These are phyloP conservation scores for Odontomachus brunneus DNA, from an alignment of 1,140 invertebrate species.

Conservation along the genomic window DNA sequence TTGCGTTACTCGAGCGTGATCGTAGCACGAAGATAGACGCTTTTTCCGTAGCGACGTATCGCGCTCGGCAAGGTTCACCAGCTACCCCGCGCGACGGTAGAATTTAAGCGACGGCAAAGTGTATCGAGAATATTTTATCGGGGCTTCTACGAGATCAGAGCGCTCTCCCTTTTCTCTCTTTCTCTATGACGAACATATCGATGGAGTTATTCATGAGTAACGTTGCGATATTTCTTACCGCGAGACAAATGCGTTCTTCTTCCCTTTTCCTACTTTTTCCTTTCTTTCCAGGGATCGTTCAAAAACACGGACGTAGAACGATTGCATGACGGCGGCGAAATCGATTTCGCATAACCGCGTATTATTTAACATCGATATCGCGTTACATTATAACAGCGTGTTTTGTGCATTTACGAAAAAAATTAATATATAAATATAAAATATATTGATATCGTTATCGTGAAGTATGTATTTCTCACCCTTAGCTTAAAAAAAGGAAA, in stretches of 20 bases:
- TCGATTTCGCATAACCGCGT: not conserved
- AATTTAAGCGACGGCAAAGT: conserved; percentile 52
- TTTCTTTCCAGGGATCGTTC: not conserved
- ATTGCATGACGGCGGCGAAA: too few species aligned
- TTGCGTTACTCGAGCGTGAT: conserved; percentile 48
- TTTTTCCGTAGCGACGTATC: conserved; percentile 45
- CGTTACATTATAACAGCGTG: not conserved
- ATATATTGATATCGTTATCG: too few species aligned
- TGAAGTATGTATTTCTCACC: too few species aligned
- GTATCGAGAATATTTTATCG: conserved; percentile 41
- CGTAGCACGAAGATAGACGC: conserved; percentile 36
- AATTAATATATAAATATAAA: too few species aligned
- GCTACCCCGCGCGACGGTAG: not conserved
- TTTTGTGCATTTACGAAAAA: too few species aligned
- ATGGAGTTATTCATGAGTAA: conserved; percentile 40
- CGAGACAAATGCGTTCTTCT: not conserved
- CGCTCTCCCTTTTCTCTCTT: too few species aligned
- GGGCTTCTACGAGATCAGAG: conserved; percentile 44
- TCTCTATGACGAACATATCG: conserved; percentile 34
- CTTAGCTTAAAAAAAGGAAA: not conserved
- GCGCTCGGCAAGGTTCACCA: conserved; percentile 20
- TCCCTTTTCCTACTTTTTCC: not conserved
- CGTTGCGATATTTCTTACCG: conserved; percentile 39
- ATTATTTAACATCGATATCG: not conserved
- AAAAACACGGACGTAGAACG: not conserved